Conservation (phyloP, 2,888 invertebrate species). For the Euclidia mi region DNA sequence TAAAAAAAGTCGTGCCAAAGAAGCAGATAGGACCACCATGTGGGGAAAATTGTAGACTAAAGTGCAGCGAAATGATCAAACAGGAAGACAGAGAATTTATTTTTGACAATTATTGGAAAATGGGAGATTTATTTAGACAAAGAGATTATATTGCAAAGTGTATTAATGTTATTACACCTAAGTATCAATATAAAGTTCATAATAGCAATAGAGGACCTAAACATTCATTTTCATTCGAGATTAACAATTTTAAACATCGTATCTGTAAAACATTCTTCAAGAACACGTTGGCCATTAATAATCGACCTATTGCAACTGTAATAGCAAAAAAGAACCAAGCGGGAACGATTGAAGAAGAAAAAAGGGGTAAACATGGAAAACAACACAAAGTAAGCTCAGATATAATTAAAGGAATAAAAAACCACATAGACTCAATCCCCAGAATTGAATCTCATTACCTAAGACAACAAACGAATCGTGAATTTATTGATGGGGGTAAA, state of each 20-base stretch:
- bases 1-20: slow-evolving; percentile 19
- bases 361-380: slow-evolving; percentile 38
- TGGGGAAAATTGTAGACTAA: slow-evolving; percentile 30
- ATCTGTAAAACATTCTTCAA: slow-evolving; percentile 42
- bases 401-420: slow-evolving; percentile 26
- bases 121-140: slow-evolving; percentile 26
- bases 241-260: slow-evolving; percentile 46
- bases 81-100: slow-evolving; percentile 25
- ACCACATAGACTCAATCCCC: slow-evolving; percentile 39
- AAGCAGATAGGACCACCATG: slow-evolving; percentile 28
- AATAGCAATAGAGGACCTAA: slow-evolving; percentile 31
- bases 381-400: slow-evolving; percentile 17
- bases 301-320: slow-evolving; percentile 41
- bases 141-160: slow-evolving; percentile 21
- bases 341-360: slow-evolving; percentile 40
- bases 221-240: slow-evolving; percentile 41
- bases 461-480: slow-evolving; percentile 30
- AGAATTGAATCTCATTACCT: slow-evolving; percentile 41
- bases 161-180: slow-evolving; percentile 24
- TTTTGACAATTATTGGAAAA: slow-evolving; percentile 27
- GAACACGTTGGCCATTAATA: slow-evolving; percentile 41
- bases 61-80: slow-evolving; percentile 40
- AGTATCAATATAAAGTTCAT: slow-evolving; percentile 31
- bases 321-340: slow-evolving; percentile 31
- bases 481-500: slow-evolving; percentile 41